Evolutionary conservation across 92 coral and sea anemone species (phyloP), one percentile per base, ranked within the genome.

Genomic region (Hydrozoanthus gracilis): DNA sequence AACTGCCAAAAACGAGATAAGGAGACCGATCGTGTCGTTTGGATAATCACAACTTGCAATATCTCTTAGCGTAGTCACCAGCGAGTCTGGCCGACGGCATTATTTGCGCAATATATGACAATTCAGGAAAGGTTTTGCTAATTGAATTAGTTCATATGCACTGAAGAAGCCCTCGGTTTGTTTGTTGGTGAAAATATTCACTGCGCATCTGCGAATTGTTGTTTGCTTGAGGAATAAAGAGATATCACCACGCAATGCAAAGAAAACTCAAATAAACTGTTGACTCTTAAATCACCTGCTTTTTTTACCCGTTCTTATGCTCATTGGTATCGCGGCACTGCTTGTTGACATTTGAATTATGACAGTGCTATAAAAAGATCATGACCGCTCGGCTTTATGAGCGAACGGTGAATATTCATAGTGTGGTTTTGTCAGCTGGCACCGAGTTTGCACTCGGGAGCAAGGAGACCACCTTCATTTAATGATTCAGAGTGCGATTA

Each of bases 341-440:
- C 51, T 61, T 79, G 73, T 64, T 79, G 84, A 79, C 72, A 62
- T n/a, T 7, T 79, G 48, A 62, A 55, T 51, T 13, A 9, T 79
- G 84, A 47, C 73, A 62, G 73, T 35, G 72, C 84, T 79, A 62
- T 79, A 79, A 79, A 79, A 79, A 79, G 84, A 79, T 79, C 17
- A 1, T 9, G 13, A 18, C 17, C 44, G 56, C 44, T 61, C 55
- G 35, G 16, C 72, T 60, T 79, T 62, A 7, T 11, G 4, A 76
- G 80, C 61, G 49, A 79, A 61, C 46, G 62, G 84, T 79, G 72
- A 79, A 79, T 79, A 79, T 79, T 79, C 64, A 79, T 79, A 79
- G 84, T 61, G 84, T 61, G 84, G 83, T 64, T 79, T 79, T 17
- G 84, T 79, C 84, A 79, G 84, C 84, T 79, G 84, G 71, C 58